Evolutionary conservation across 2,888 invertebrate species (phyloP).

Genomic region (Luperina testacea): DNA sequence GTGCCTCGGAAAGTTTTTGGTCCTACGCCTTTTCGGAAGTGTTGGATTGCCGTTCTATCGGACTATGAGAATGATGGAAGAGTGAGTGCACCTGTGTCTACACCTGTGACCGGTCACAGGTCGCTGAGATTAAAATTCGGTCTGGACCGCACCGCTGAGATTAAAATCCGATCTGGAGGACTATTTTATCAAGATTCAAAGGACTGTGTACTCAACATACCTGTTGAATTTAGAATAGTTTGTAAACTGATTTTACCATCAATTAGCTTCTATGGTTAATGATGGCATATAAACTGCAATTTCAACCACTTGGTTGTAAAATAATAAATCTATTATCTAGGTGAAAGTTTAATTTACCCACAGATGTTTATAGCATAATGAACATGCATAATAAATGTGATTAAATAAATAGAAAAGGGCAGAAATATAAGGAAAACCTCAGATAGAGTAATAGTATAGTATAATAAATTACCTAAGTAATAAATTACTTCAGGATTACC

Average conservation of each 20-base stretch:
- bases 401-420: not conserved
- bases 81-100: not conserved
- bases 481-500: not conserved
- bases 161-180: not conserved
- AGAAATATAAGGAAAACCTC: not conserved
- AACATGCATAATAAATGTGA: not conserved
- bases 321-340: not conserved
- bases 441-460: not conserved
- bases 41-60: not conserved
- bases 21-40: not conserved
- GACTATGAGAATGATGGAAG: not conserved
- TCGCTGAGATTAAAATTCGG: too few relatives aligned
- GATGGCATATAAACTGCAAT: not conserved
- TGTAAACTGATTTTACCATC: not conserved
- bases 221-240: not conserved
- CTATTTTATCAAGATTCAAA: not conserved
- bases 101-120: too few relatives aligned
- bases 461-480: not conserved
- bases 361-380: not conserved
- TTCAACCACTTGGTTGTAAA: not conserved
- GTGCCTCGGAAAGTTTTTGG: not conserved
- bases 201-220: not conserved
- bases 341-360: constrained; percentile 1
- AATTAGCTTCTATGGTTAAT: not conserved
- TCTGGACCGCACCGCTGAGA: too few relatives aligned